Conservation (phyloP, 1,140 invertebrate species). For the Bombus haemorrhoidalis region DNA sequence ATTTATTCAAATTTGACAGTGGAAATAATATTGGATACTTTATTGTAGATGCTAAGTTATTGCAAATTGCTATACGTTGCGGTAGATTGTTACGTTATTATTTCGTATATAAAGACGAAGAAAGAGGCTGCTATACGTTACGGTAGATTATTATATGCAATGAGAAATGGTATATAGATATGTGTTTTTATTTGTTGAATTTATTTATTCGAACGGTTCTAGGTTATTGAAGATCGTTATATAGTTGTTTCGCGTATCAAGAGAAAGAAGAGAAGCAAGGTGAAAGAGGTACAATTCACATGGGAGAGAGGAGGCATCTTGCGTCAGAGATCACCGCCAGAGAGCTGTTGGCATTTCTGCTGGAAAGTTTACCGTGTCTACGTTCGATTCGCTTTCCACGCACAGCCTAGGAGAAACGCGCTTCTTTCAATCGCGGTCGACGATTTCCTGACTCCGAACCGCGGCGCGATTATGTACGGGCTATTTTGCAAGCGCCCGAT, state of each 20-base stretch:
- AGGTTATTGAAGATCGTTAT: too few species aligned
- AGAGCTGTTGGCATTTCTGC: constrained; percentile 72
- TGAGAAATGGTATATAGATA: too few species aligned
- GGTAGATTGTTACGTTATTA: neutral
- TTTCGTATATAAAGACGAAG: too few species aligned
- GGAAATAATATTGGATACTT: neutral
- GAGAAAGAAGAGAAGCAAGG: constrained; percentile 20
- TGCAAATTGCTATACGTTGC: neutral
- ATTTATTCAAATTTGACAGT: neutral
- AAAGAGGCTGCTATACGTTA: neutral
- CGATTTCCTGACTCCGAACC: neutral
- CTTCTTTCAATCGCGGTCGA: neutral
- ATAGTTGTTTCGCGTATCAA: too few species aligned
- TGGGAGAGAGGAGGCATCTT: constrained; percentile 54
- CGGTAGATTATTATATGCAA: neutral
- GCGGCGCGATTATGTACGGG: constrained; percentile 5
- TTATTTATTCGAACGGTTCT: too few species aligned
- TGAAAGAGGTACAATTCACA: constrained; percentile 17
- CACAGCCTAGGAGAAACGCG: constrained; percentile 11
- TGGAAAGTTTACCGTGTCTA: constrained; percentile 71
- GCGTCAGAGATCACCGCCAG: constrained; percentile 68
- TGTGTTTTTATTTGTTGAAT: too few species aligned
- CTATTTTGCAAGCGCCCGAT: constrained; percentile 38
- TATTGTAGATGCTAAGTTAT: neutral
- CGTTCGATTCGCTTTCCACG: constrained; percentile 39